Evolutionary conservation across 2,797 vertebrate genomes (phyloP).

Genomic region (Lepus townsendii): DNA sequence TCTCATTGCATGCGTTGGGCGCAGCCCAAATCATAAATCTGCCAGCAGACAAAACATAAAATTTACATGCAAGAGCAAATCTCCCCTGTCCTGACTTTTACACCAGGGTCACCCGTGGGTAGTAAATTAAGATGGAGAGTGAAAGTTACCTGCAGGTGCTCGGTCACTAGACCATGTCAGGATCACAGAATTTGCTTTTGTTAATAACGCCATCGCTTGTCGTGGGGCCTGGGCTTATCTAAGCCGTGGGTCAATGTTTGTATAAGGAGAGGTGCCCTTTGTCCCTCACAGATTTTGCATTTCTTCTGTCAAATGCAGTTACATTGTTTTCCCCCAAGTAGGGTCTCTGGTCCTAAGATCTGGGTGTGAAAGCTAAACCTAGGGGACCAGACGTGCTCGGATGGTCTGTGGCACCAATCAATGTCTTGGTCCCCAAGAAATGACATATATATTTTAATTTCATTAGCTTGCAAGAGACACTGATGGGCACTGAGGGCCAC

Average conservation of each 20-base stretch:
- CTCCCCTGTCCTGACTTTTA: slow-evolving; percentile 85
- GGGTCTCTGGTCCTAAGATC: slow-evolving; percentile 23
- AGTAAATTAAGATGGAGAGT: slow-evolving; percentile 88
- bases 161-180: slow-evolving; percentile 81
- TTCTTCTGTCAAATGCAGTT: slow-evolving; percentile 44
- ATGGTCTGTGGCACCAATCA: slow-evolving; percentile 20
- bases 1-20: slow-evolving; percentile 81
- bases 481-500: neutral
- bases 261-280: slow-evolving; percentile 55
- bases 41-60: slow-evolving; percentile 87
- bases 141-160: slow-evolving; percentile 87
- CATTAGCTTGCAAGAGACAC: slow-evolving; percentile 63
- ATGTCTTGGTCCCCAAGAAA: slow-evolving; percentile 68
- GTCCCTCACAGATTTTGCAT: slow-evolving; percentile 61
- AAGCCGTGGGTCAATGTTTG: slow-evolving; percentile 65
- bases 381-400: slow-evolving; percentile 41
- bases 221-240: slow-evolving; percentile 37
- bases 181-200: slow-evolving; percentile 75
- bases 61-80: slow-evolving; percentile 87
- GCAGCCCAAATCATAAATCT: slow-evolving; percentile 86
- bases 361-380: slow-evolving; percentile 42
- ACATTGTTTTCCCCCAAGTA: slow-evolving; percentile 23
- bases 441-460: slow-evolving; percentile 71
- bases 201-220: slow-evolving; percentile 77
- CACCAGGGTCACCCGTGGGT: slow-evolving; percentile 82